phyloP scores from a whole-genome alignment of 1,140 invertebrate species.

The Tetramorium simillimum region DNA sequence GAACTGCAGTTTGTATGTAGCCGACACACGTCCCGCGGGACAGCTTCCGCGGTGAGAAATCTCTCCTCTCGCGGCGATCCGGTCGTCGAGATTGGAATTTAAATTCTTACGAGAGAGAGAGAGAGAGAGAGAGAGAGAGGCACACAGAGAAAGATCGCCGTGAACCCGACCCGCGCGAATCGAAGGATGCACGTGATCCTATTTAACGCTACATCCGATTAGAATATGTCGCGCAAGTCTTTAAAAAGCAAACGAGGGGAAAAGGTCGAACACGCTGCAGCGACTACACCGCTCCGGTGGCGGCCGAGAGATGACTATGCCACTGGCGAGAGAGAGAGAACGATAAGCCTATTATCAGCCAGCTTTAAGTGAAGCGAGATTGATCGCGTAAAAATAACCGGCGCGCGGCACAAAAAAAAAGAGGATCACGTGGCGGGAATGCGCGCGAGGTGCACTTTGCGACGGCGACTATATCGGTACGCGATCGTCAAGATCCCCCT shows the following conservation, averaged over 20 bases:
- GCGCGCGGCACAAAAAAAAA: slow-evolving; percentile 18
- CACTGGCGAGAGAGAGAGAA: slow-evolving; percentile 6
- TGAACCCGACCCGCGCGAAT: neutral
- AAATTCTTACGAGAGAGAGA: neutral
- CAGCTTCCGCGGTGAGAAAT: neutral
- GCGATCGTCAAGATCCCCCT: neutral
- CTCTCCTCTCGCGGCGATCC: neutral
- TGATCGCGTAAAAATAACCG: slow-evolving; percentile 54
- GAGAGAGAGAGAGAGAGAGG: neutral
- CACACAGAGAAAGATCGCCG: neutral
- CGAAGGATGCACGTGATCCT: neutral
- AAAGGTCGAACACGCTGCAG: slow-evolving; percentile 33
- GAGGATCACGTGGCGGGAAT: slow-evolving; percentile 48
- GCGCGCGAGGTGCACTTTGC: slow-evolving; percentile 24
- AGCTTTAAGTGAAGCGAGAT: slow-evolving; percentile 49
- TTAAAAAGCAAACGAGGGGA: slow-evolving; percentile 33
- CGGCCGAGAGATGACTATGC: slow-evolving; percentile 40
- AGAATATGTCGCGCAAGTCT: slow-evolving; percentile 28
- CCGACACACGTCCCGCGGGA: slow-evolving; percentile 1
- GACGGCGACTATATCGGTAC: slow-evolving; percentile 15
- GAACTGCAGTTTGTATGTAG: neutral
- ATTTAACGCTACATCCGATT: neutral
- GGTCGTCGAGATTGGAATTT: neutral
- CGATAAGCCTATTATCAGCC: slow-evolving; percentile 51
- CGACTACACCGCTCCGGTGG: slow-evolving; percentile 8